These are phyloP conservation scores for Leptinotarsa rubiginosa DNA, from an alignment of 2,888 invertebrate genomes.

Conservation along the genomic window DNA sequence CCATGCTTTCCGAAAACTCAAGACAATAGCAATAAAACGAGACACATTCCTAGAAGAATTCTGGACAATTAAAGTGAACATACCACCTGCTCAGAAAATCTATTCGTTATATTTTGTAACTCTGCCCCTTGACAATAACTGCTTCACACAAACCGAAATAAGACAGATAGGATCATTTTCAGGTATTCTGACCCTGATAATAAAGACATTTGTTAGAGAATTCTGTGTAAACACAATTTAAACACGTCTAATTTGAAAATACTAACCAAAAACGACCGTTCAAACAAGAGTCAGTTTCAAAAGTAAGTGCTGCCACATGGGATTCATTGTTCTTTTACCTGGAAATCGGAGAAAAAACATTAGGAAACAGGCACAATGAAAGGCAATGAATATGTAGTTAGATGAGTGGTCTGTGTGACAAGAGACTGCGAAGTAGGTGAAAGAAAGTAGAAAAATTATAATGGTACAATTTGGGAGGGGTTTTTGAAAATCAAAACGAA, in stretches of 20 bases:
- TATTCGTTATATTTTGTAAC: conserved; percentile 35
- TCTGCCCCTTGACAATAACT: conserved; percentile 33
- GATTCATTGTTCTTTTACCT: neutral
- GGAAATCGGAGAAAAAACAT: conserved; percentile 33
- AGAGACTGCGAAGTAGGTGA: neutral
- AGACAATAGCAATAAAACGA: conserved; percentile 8
- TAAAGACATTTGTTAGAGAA: conserved; percentile 54
- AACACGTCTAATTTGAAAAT: conserved; percentile 53
- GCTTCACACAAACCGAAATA: conserved; percentile 43
- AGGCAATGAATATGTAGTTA: neutral
- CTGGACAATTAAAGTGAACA: conserved; percentile 38
- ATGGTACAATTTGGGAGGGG: too few relatives aligned
- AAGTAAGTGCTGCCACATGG: conserved; percentile 30
- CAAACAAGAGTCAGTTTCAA: conserved; percentile 33
- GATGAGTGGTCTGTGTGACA: neutral
- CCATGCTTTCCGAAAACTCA: neutral
- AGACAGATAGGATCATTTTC: conserved; percentile 52
- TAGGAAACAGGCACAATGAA: conserved; percentile 19
- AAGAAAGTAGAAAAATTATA: neutral
- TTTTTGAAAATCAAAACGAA: too few relatives aligned
- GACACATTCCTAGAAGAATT: conserved; percentile 34
- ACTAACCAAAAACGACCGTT: conserved; percentile 53
- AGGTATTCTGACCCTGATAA: conserved; percentile 50
- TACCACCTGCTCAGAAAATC: conserved; percentile 41
- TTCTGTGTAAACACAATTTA: conserved; percentile 53